Percentiles rank a stretch among this genome's conserved stretches.
These are phyloP conservation scores for Enteromius radiatus DNA, from an alignment of 2,797 vertebrate species.

Conservation along the genomic window DNA sequence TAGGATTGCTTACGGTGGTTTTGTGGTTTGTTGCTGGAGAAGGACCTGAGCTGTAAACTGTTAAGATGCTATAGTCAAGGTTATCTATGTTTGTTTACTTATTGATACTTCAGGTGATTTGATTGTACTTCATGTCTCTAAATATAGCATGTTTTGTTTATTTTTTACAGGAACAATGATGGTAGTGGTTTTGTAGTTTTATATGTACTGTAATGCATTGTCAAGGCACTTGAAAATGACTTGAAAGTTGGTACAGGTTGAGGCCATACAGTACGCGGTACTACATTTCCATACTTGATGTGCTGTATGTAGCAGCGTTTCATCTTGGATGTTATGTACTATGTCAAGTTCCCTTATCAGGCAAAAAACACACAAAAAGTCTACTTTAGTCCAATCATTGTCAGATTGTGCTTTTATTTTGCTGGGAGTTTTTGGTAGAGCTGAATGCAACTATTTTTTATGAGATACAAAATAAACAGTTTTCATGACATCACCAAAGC, in stretches of 20 bases:
- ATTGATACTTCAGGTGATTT: slow-evolving; percentile 30
- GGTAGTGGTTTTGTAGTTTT: slow-evolving; percentile 30
- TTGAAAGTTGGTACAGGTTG: slow-evolving; percentile 44
- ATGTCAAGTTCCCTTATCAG: neutral
- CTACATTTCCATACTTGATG: slow-evolving; percentile 46
- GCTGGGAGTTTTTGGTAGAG: slow-evolving; percentile 39
- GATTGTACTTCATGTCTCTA: slow-evolving; percentile 21
- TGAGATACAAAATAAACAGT: slow-evolving; percentile 54
- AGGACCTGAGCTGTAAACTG: neutral
- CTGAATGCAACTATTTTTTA: slow-evolving; percentile 57
- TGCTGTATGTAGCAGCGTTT: slow-evolving; percentile 32
- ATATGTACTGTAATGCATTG: slow-evolving; percentile 13
- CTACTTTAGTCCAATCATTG: slow-evolving; percentile 1
- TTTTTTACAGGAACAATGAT: slow-evolving; percentile 40
- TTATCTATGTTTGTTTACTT: slow-evolving; percentile 27
- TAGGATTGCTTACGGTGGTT: slow-evolving; percentile 21
- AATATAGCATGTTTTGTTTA: slow-evolving; percentile 41
- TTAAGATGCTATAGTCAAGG: neutral
- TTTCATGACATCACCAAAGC: slow-evolving; percentile 53
- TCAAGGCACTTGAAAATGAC: slow-evolving; percentile 38
- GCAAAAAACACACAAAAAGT: neutral
- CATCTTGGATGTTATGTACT: slow-evolving; percentile 32
- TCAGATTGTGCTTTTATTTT: slow-evolving; percentile 45
- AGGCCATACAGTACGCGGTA: slow-evolving; percentile 23
- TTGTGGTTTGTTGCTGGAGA: slow-evolving; percentile 14